These are phyloP conservation scores for Steinernema feltiae DNA, from an alignment of 1,140 invertebrate species.

Conservation along the genomic window DNA sequence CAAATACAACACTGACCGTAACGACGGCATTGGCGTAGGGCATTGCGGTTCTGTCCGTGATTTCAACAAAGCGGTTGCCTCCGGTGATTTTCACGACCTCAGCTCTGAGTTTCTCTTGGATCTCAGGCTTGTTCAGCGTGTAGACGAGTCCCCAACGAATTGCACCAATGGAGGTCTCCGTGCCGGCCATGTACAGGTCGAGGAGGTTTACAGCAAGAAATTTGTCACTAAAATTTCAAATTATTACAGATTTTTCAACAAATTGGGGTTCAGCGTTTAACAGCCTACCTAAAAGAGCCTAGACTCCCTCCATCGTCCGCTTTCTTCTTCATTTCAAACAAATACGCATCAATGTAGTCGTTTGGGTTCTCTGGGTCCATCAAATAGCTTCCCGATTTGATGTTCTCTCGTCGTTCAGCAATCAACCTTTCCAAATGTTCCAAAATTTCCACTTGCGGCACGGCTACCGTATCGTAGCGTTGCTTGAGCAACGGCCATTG, in stretches of 20 bases:
- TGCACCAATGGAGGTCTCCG: conserved; percentile 26
- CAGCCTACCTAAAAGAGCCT: neutral
- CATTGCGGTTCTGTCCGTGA: conserved; percentile 14
- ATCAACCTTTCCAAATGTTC: neutral
- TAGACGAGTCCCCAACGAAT: conserved; percentile 21
- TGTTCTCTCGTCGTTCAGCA: neutral
- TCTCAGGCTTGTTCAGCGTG: conserved; percentile 22
- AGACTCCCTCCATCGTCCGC: neutral
- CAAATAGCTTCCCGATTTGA: conserved; percentile 55
- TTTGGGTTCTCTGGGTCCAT: conserved; percentile 58
- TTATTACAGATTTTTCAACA: too few relatives aligned
- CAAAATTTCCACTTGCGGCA: too few relatives aligned
- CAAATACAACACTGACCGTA: conserved; percentile 17
- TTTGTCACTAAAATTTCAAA: too few relatives aligned
- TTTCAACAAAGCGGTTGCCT: neutral
- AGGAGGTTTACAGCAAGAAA: conserved; percentile 10
- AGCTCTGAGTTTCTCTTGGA: conserved; percentile 22
- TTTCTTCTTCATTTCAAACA: conserved; percentile 58
- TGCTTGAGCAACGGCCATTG: too few relatives aligned
- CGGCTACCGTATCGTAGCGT: too few relatives aligned
- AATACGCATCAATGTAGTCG: conserved; percentile 62
- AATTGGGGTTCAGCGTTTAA: too few relatives aligned
- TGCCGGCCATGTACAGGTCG: conserved; percentile 22
- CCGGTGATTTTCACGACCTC: conserved; percentile 11
- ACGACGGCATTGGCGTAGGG: conserved; percentile 27